Base-by-base conservation (phyloP, 2,888 invertebrate genomes). In the Drosophila anceps region DNA sequence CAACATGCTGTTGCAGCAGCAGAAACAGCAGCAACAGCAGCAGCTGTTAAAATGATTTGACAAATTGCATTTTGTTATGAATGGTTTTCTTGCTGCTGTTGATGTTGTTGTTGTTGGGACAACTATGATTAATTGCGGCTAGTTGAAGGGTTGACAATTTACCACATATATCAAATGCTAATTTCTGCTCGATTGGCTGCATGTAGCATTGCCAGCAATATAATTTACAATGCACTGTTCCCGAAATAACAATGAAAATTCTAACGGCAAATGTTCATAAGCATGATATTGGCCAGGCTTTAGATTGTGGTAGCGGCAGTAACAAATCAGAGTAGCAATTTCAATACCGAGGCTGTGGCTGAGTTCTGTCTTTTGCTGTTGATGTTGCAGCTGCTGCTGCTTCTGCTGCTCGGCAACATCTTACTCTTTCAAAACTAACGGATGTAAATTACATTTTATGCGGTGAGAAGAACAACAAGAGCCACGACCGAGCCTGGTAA, bases 371-470 rank as follows among this genome's bases (percentile, higher is more conserved):
- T 57, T 41, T 31, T 54, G 44, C n/a, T 55, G 44, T 31, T 48
- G 39, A 27, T 43, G 58, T 31, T 58, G 55, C 20, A 57, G 39
- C 20, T 57, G 44, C 27, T 57, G 43, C 31, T 37, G 58, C 29
- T 57, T 37, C 54, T 60, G 43, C 18, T 27, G 46, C 31, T 50
- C 55, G 61, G 44, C 55, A 55, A 71, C 69, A 70, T 79, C 76
- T 88, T 67, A 72, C 69, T 77, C 57, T 71, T 68, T 68, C 70
- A 75, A 75, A 79, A 67, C 76, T 88, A 88, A 90, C 90, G 88
- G 88, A 88, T 88, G 88, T 86, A 88, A 88, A 88, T 88, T 88
- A 86, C 84, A 88, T 83, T 88, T 88, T 88, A 83, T 84, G 81
- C 79, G 85, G 84, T 73, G 80, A 80, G 83, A 27, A 15, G 35